Evolutionary conservation across 2,797 vertebrate genomes (phyloP), one percentile per base, ranked within the genome.

Genomic region (Lagocephalus sceleratus): DNA sequence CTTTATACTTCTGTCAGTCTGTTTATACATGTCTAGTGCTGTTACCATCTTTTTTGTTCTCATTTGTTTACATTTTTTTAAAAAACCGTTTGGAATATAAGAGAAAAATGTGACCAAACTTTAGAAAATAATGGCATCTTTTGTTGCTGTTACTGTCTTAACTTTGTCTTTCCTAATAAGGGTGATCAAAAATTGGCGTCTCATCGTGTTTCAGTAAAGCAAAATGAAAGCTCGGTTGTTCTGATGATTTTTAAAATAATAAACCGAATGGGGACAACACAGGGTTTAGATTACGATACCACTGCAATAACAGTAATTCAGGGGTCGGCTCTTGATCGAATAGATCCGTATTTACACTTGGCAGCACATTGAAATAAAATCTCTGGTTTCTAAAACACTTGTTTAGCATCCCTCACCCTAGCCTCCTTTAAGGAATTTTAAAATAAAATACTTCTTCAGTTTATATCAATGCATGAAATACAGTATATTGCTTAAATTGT

Each of bases 1-100:
- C 60, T 81, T 82, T 74, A 73, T 83, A 85, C 81, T 83, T 84
- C 66, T 83, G 84, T 85, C 73, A 14, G 79, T 85, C 78, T 82
- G 75, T 88, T 85, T 68, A 75, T 90, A 82, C 85, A 81, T 89
- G 88, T 91, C 83, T 89, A 88, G 90, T 91, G 91, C 90, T 90
- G 80, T 90, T 73, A 66, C 84, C 73, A 83, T 84, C 68, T 77
- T 76, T 70, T 70, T 86, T 35, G 77, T 82, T 83, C 68, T 84
- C 76, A 82, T 74, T 82, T 89, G 90, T 92, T 92, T 91, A 91
- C 90, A 91, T 88, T 85, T 74, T 74, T 80, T 25, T n/a, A 19
- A 42, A 42, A 45, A 21, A 68, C 66, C 50, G 62, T 81, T 71
- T 79, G 54, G 51, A 82, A 61, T 70, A 73, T 62, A 78, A 82